Evolutionary conservation across 2,888 invertebrate species (phyloP), one percentile per base, ranked within the genome.

Genomic region (Eledona agricola): DNA sequence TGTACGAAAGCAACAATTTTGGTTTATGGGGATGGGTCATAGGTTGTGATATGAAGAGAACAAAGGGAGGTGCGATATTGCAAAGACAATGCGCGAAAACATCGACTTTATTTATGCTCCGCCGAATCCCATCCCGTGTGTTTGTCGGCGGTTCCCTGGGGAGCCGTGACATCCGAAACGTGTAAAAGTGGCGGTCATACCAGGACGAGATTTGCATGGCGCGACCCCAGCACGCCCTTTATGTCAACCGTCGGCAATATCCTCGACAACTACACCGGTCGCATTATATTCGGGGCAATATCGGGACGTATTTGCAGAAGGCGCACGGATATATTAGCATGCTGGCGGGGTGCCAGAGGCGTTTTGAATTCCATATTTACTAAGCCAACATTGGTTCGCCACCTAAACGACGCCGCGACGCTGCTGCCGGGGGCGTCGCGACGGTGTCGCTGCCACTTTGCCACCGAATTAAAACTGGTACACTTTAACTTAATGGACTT

Each of bases 351-450:
- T 51, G 72, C 72, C 72, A 65, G 59, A 51, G 65, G 71, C 72
- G 72, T 70, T 72, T 72, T 71, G 69, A 69, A 72, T 72, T 72
- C 71, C 72, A 74, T 73, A 74, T 74, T 73, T 73, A 66, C 72
- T 55, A 63, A 70, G 69, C 69, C 67, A 72, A 73, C 71, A 72
- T 69, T 69, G 66, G 65, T 64, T 66, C 58, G 61, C 62, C 69
- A 68, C 69, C 68, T 67, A 47, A 49, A 4, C 58, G 63, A 59
- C 66, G 53, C 63, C 60, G 58, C 64, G 63, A 57, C 13, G 38
- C 43, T 35, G 31, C 50, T 43, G 54, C 59, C 55, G 53, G 29
- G 47, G 40, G 52, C 49, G 58, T 63, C 65, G 55, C 58, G 61
- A 62, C 64, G 55, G 42, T 62, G 66, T 66, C 66, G 58, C 62